Percentiles rank a stretch among this genome's conserved stretches.
Conservation (phyloP, 2,113 vertebrate species). For the Amblyopsis rosae region DNA sequence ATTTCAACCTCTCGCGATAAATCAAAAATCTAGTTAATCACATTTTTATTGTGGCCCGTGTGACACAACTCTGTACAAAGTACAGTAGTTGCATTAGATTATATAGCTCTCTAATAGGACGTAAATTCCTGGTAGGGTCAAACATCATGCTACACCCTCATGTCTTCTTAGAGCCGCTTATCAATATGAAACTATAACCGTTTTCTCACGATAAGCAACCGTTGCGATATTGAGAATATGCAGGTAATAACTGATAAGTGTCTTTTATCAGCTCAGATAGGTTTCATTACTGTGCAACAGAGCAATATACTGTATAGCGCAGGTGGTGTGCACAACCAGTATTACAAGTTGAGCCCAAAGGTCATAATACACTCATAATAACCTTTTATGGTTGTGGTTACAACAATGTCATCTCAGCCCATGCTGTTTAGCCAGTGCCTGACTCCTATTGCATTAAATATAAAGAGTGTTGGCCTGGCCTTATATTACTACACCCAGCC, state of each 20-base stretch:
- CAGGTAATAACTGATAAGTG: slow-evolving; percentile 32
- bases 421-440: slow-evolving; percentile 4
- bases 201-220: slow-evolving; percentile 8
- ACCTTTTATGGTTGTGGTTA: slow-evolving; percentile 50
- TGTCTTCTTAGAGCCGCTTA: slow-evolving; percentile 7
- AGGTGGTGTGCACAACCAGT: slow-evolving; percentile 9
- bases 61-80: not conserved
- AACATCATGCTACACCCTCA: not conserved
- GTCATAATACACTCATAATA: slow-evolving; percentile 44
- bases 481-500: not conserved
- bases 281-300: slow-evolving; percentile 39
- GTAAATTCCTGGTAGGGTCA: not conserved
- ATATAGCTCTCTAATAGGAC: not conserved
- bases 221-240: slow-evolving; percentile 17
- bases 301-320: not conserved
- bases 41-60: not conserved
- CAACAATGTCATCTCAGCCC: not conserved
- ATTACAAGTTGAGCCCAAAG: slow-evolving; percentile 61
- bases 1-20: slow-evolving; percentile 38
- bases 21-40: not conserved
- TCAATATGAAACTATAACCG: slow-evolving; percentile 23
- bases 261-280: slow-evolving; percentile 38
- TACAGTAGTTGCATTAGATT: not conserved
- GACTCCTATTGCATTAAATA: not conserved
- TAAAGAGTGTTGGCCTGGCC: not conserved